phyloP scores from a whole-genome alignment of 2,113 vertebrate species.

The Tetrao urogallus region DNA sequence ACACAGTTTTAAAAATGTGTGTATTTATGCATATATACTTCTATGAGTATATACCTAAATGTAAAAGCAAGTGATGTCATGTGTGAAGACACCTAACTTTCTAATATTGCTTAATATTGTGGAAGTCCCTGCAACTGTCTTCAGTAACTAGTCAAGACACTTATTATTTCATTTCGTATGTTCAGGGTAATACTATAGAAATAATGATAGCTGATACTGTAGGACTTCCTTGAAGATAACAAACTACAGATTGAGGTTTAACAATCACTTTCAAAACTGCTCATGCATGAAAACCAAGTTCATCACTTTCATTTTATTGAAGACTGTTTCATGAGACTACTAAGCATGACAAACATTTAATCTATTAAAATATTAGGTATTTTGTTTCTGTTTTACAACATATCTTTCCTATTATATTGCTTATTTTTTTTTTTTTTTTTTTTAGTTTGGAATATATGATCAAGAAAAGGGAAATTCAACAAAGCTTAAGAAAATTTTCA shows the following conservation, averaged over 20 bases:
- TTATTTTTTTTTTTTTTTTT: neutral
- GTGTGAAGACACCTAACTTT: neutral
- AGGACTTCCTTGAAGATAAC: slow-evolving; percentile 41
- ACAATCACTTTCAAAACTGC: neutral
- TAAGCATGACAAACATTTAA: neutral
- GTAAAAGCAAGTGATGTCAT: neutral
- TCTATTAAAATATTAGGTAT: neutral
- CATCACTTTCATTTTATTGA: neutral
- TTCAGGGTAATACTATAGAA: neutral
- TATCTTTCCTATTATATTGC: neutral
- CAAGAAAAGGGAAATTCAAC: neutral
- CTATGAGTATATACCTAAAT: neutral
- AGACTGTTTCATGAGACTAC: neutral
- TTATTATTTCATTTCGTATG: slow-evolving; percentile 5
- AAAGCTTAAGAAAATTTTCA: neutral
- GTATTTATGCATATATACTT: neutral
- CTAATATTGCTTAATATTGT: neutral
- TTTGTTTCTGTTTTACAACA: neutral
- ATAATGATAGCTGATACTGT: slow-evolving; percentile 6
- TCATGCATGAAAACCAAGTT: neutral
- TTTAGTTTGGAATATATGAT: neutral
- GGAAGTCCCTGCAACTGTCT: neutral
- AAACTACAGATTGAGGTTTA: slow-evolving; percentile 12
- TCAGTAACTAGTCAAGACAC: neutral
- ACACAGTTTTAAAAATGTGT: neutral